These are phyloP conservation scores for Ernsta delagoae DNA, from an alignment of 2,888 invertebrate genomes.

Conservation along the genomic window DNA sequence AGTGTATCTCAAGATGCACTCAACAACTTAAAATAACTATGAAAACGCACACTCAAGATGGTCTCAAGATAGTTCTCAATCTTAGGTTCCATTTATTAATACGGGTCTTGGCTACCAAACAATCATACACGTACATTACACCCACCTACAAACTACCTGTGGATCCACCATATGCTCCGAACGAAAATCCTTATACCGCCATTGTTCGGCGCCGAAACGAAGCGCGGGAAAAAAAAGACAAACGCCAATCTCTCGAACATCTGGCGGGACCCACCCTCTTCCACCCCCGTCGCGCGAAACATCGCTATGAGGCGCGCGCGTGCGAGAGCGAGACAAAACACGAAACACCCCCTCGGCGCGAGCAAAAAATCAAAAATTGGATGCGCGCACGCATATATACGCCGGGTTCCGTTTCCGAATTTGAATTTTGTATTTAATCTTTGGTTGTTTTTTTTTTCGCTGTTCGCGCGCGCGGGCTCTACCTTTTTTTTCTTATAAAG, in stretches of 20 bases:
- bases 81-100: too few species aligned
- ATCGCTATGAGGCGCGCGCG: constrained; percentile 29
- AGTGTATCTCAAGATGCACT: too few species aligned
- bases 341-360: constrained; percentile 48
- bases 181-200: constrained; percentile 53
- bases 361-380: constrained; percentile 54
- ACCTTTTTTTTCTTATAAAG: too few species aligned
- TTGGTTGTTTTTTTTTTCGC: too few species aligned
- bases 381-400: constrained; percentile 58
- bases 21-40: too few species aligned
- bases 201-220: constrained; percentile 62
- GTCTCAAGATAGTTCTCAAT: too few species aligned
- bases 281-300: constrained; percentile 57
- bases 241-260: constrained; percentile 54
- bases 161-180: constrained; percentile 54
- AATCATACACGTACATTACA: too few species aligned
- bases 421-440: too few species aligned
- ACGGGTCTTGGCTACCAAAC: too few species aligned
- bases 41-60: too few species aligned
- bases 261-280: constrained; percentile 62
- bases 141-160: constrained; percentile 50
- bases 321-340: constrained; percentile 43
- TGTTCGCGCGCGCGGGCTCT: too few species aligned
- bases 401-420: constrained; percentile 51
- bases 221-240: constrained; percentile 53